phyloP scores from a whole-genome alignment of 2,797 vertebrate genomes.

The Muscicapa striata region DNA sequence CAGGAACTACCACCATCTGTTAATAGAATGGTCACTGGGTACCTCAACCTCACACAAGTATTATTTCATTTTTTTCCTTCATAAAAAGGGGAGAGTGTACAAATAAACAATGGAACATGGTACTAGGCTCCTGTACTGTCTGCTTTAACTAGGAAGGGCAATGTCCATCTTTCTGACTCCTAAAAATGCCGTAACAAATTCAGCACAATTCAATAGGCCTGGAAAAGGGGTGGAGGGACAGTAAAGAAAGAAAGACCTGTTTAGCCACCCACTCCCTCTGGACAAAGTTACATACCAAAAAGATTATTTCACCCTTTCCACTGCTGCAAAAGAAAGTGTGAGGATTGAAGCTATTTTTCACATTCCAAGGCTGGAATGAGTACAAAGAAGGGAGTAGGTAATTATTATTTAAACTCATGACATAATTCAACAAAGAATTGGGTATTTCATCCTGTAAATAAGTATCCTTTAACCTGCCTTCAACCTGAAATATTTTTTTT shows the following conservation, averaged over 20 bases:
- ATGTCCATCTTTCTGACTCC: neutral
- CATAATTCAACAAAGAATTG: constrained; percentile 62
- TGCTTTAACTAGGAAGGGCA: neutral
- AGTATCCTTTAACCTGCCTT: constrained; percentile 61
- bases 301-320: constrained; percentile 45
- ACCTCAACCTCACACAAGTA: neutral
- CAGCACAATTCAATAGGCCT: neutral
- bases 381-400: constrained; percentile 53
- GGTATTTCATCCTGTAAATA: constrained; percentile 62
- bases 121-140: neutral
- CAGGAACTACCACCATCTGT: neutral
- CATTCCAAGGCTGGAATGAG: constrained; percentile 47
- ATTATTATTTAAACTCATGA: constrained; percentile 56
- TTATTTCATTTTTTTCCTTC: neutral
- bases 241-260: neutral
- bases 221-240: neutral
- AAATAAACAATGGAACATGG: neutral
- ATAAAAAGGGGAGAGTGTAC: neutral
- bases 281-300: constrained; percentile 60
- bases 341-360: constrained; percentile 58
- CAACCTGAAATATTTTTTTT: constrained; percentile 35
- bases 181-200: neutral
- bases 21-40: neutral
- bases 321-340: neutral
- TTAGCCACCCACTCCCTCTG: constrained; percentile 15